Base-by-base conservation (phyloP, 2,113 vertebrate genomes). In the Oreochromis tanganicae region DNA sequence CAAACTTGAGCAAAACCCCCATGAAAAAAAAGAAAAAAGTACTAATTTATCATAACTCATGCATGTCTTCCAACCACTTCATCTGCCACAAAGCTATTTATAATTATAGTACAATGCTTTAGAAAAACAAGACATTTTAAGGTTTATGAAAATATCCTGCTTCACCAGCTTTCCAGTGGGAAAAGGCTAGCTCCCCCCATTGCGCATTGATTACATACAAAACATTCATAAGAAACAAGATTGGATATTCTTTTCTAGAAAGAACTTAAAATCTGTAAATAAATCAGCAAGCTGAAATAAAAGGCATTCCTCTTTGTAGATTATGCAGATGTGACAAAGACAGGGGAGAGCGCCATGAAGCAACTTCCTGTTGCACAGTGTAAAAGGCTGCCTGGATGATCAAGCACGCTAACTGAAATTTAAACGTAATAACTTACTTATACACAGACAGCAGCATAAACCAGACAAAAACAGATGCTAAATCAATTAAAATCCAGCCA, bases 91-190 rank as follows among this genome's bases (percentile, higher is more conserved):
- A 94, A 92, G 82, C 85, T 95, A 94, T 96, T 95, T 94, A 96
- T 96, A 94, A 95, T 95, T 95, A 96, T 91, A 95, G 80, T 95
- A 95, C 94, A 95, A 92, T 85, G 91, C 89, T 94, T 93, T 93
- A 93, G 90, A 95, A 95, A 95, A 95, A 92, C 91, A 93, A 93
- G 93, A 96, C 91, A 93, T 93, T 94, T 88, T 82, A 92, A 92
- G 91, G 73, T 88, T 90, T 95, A 93, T 85, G 92, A 95, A 95
- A 96, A 93, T 93, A 95, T 95, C 93, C 88, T 90, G 91, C 91
- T 89, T 91, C 81, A 87, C 88, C 68, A 92, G 88, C 87, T 92
- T 89, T 88, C 91, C 86, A 91, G 21, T 84, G 82, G 89, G 87
- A 83, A 90, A 91, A 87, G 56, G 32, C 90, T 71, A 63, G 16